Conservation (phyloP, 2,888 invertebrate genomes). For the Meteorus cinctellus region DNA sequence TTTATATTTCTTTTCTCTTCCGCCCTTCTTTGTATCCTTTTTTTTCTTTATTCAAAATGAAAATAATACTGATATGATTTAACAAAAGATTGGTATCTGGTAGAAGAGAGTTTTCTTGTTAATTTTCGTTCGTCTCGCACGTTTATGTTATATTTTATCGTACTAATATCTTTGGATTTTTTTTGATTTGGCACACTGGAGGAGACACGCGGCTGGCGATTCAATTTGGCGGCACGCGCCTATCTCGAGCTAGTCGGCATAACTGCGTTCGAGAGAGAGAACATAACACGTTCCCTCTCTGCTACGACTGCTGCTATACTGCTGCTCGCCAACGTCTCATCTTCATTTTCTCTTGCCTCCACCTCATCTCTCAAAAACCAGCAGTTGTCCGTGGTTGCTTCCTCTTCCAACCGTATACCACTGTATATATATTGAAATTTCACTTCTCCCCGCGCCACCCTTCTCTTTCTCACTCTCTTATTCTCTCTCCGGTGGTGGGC, state of each 20-base stretch:
- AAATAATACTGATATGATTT: constrained; percentile 14
- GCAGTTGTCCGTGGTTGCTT: constrained; percentile 45
- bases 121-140: constrained; percentile 36
- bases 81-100: constrained; percentile 1
- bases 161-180: constrained; percentile 38
- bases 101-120: background rate
- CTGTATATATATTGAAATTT: constrained; percentile 39
- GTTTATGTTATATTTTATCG: constrained; percentile 24
- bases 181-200: constrained; percentile 22
- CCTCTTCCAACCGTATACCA: constrained; percentile 42
- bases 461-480: constrained; percentile 43
- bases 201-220: constrained; percentile 39
- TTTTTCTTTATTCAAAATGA: constrained; percentile 24
- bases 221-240: constrained; percentile 52
- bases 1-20: background rate
- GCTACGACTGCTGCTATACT: constrained; percentile 28
- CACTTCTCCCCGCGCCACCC: constrained; percentile 44
- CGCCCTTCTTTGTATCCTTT: background rate
- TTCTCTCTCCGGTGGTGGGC: constrained; percentile 52
- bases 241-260: constrained; percentile 66
- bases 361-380: constrained; percentile 40
- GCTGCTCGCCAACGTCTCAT: constrained; percentile 31
- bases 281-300: constrained; percentile 57
- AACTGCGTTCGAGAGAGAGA: constrained; percentile 65
- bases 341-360: constrained; percentile 41